Percentiles rank a stretch among this genome's conserved stretches.
Conservation (phyloP, 2,797 vertebrate species). For the Decapterus maruadsi region DNA sequence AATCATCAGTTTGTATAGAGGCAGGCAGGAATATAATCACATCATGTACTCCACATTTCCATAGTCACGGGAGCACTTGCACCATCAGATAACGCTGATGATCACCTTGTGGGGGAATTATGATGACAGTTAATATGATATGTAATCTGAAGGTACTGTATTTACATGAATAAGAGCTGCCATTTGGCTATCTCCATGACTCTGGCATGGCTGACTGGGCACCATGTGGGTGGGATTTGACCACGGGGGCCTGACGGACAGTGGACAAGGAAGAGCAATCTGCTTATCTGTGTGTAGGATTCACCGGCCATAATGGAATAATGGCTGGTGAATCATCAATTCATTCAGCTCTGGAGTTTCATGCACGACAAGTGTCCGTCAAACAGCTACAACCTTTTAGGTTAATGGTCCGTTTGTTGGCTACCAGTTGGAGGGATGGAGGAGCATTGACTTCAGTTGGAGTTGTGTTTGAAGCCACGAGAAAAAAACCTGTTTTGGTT, state of each 20-base stretch:
- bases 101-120: constrained; percentile 13
- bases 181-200: constrained; percentile 62
- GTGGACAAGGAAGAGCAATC: constrained; percentile 34
- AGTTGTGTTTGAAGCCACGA: neutral
- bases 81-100: constrained; percentile 19
- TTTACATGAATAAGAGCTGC: constrained; percentile 55
- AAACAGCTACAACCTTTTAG: neutral
- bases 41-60: constrained; percentile 29
- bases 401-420: neutral
- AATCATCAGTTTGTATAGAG: neutral
- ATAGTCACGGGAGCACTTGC: constrained; percentile 24
- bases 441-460: neutral
- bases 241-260: constrained; percentile 23
- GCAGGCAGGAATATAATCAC: neutral
- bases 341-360: neutral
- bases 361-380: neutral
- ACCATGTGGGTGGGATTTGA: constrained; percentile 59
- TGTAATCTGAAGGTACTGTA: constrained; percentile 42
- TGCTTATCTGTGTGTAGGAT: constrained; percentile 47
- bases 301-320: constrained; percentile 26
- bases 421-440: neutral
- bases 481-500: neutral
- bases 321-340: neutral
- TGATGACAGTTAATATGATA: constrained; percentile 21
- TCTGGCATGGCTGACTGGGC: constrained; percentile 44